Evolutionary conservation across 2,113 vertebrate genomes (phyloP).

Genomic region (Propithecus coquereli): DNA sequence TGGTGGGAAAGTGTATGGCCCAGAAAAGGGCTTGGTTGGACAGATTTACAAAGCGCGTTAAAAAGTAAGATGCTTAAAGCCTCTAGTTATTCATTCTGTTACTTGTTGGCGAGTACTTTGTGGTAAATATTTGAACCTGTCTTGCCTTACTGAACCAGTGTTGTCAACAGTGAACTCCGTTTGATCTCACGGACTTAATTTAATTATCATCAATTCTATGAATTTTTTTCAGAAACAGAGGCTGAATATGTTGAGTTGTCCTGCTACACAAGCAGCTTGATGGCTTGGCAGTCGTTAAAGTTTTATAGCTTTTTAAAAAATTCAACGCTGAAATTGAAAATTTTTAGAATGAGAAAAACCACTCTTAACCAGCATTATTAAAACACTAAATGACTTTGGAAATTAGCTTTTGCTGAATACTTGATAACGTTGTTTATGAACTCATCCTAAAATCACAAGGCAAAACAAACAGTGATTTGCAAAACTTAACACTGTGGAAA

Average conservation of each 20-base stretch:
- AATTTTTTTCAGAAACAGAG: not conserved
- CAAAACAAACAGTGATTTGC: not conserved
- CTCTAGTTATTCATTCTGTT: not conserved
- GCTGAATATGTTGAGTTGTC: too few relatives aligned
- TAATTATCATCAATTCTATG: not conserved
- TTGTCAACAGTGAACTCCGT: not conserved
- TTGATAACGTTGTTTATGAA: rapidly evolving
- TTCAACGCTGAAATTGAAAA: not conserved
- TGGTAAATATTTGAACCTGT: not conserved
- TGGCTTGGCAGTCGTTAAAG: not conserved
- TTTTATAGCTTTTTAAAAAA: not conserved
- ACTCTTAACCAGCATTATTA: rapidly evolving
- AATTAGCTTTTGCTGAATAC: rapidly evolving
- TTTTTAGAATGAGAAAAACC: not conserved
- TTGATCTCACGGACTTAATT: not conserved
- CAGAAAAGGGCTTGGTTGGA: not conserved
- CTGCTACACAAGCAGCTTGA: not conserved
- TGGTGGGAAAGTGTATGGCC: too few relatives aligned
- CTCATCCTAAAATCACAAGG: too few relatives aligned
- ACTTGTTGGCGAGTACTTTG: not conserved
- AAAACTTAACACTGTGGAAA: rapidly evolving
- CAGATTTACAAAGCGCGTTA: not conserved
- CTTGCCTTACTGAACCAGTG: not conserved
- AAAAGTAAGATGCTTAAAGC: not conserved
- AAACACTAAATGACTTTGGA: not conserved